Conservation (phyloP, 2,113 vertebrate species). For the Siniperca chuatsi region DNA sequence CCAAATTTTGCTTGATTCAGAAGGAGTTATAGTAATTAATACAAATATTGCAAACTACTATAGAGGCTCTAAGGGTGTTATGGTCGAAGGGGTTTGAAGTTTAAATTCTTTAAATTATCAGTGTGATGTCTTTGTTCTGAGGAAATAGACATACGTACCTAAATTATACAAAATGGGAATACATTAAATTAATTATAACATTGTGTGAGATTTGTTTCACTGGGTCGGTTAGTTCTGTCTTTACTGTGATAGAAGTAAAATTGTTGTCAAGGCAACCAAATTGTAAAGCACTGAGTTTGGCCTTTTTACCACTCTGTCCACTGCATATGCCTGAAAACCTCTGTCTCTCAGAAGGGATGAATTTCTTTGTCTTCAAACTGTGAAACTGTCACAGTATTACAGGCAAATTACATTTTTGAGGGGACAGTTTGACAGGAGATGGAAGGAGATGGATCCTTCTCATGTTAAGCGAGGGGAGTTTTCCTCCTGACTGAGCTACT, state of each 20-base stretch:
- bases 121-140: neutral
- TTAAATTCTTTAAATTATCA: neutral
- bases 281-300: conserved; percentile 16
- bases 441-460: conserved; percentile 16
- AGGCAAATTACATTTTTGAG: conserved; percentile 1
- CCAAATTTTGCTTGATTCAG: neutral
- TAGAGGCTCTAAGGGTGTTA: neutral
- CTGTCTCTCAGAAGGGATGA: neutral
- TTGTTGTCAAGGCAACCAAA: conserved; percentile 59
- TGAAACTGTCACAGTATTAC: neutral
- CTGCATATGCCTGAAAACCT: conserved; percentile 15
- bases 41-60: neutral
- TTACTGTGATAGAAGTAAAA: conserved; percentile 15
- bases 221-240: neutral
- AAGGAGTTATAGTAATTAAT: neutral
- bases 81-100: neutral
- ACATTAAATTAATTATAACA: conserved; percentile 1
- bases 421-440: conserved; percentile 32
- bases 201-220: neutral
- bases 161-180: neutral
- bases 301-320: conserved; percentile 20
- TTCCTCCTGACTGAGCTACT: conserved; percentile 30
- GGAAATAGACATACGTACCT: neutral
- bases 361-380: conserved; percentile 20
- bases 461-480: conserved; percentile 25